These are phyloP conservation scores for Synanceia verrucosa DNA, from an alignment of 2,797 vertebrate genomes.

Conservation along the genomic window DNA sequence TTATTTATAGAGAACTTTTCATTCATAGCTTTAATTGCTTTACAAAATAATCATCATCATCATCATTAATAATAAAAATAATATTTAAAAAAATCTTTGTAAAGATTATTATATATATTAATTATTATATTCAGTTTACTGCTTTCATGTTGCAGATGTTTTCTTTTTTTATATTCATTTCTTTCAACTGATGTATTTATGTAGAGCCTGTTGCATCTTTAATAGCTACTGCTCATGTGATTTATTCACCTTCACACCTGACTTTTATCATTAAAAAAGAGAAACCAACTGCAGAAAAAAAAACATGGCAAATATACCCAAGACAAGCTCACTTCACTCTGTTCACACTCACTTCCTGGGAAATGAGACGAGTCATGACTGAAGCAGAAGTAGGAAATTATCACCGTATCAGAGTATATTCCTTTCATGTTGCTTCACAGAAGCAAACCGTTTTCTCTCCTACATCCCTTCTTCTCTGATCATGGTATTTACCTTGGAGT, in stretches of 20 bases:
- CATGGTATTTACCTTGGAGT: conserved; percentile 75
- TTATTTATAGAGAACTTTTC: no score
- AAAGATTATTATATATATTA: no score
- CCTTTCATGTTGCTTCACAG: rapidly evolving
- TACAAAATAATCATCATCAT: no score
- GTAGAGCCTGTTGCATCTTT: background rate
- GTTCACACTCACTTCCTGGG: background rate
- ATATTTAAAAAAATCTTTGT: no score
- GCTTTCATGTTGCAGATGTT: no score
- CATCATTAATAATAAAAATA: no score
- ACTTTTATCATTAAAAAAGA: no score
- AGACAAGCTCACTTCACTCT: background rate
- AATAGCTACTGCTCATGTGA: background rate
- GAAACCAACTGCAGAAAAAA: background rate
- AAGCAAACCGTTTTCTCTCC: no score
- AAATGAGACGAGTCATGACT: background rate
- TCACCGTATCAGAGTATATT: background rate
- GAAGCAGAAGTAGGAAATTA: conserved; percentile 18
- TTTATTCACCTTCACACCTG: background rate
- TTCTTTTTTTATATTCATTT: background rate
- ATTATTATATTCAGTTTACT: no score
- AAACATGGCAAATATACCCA: background rate
- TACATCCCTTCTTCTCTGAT: background rate
- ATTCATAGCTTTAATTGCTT: no score
- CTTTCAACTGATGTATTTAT: background rate